Percentiles rank a stretch among this genome's conserved stretches.
Conservation (phyloP, 2,888 invertebrate species). For the Tryphoninae sp. region DNA sequence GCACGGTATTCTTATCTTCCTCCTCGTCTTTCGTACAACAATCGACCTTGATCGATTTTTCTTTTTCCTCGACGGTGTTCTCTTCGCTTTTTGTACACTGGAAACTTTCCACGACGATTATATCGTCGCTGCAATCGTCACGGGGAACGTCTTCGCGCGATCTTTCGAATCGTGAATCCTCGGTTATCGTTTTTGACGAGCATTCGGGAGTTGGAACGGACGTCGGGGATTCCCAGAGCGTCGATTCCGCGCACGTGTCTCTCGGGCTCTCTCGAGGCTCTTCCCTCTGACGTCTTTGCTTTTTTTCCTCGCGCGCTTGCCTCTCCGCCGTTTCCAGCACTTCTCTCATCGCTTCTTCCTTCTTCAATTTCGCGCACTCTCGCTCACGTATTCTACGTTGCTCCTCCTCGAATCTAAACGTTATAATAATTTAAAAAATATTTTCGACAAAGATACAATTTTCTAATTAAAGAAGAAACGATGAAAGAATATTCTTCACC, state of each 20-base stretch:
- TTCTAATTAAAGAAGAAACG: not conserved
- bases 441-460: conserved; percentile 8
- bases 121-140: conserved; percentile 1
- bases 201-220: conserved; percentile 3
- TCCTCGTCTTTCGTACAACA: not conserved
- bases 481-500: conserved; percentile 66
- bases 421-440: conserved; percentile 25
- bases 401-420: conserved; percentile 86
- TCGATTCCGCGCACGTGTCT: conserved; percentile 34
- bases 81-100: conserved; percentile 3
- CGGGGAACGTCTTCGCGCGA: not conserved
- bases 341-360: conserved; percentile 89
- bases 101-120: not conserved
- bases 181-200: not conserved
- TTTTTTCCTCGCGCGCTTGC: conserved; percentile 86
- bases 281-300: conserved; percentile 69
- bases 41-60: conserved; percentile 8
- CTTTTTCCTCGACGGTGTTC: conserved; percentile 20
- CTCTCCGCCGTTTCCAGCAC: conserved; percentile 89
- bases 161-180: not conserved
- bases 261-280: conserved; percentile 43
- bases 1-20: conserved; percentile 60
- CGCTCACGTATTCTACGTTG: conserved; percentile 86
- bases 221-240: conserved; percentile 53
- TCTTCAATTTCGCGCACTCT: conserved; percentile 87